phyloP scores from a whole-genome alignment of 2,888 invertebrate genomes.

The Drosophila multiciliata region DNA sequence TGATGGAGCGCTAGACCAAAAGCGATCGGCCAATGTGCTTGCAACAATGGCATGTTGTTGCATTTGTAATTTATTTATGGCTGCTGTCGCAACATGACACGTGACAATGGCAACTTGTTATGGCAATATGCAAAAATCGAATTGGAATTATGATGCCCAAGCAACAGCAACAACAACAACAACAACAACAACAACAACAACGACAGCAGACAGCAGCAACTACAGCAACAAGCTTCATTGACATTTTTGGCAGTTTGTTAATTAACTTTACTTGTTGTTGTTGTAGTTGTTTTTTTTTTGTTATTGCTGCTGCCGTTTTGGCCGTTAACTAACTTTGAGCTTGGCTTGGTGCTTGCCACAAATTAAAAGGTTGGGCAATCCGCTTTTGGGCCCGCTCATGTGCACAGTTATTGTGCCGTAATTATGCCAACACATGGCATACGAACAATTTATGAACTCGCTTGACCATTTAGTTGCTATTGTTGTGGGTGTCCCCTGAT shows the following conservation, averaged over 20 bases:
- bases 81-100: conserved; percentile 77
- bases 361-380: conserved; percentile 81
- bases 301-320: conserved; percentile 37
- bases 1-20: conserved; percentile 29
- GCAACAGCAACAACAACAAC: conserved; percentile 39
- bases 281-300: conserved; percentile 26
- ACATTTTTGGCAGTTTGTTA: conserved; percentile 84
- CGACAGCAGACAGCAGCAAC: conserved; percentile 30
- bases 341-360: conserved; percentile 54
- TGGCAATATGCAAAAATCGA: conserved; percentile 80
- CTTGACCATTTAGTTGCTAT: conserved; percentile 64
- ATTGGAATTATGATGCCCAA: conserved; percentile 78
- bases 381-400: conserved; percentile 75
- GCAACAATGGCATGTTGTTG: conserved; percentile 70
- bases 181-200: conserved; percentile 29
- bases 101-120: conserved; percentile 80
- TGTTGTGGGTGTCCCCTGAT: conserved; percentile 74
- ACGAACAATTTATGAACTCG: conserved; percentile 70
- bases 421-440: conserved; percentile 78
- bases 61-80: conserved; percentile 79
- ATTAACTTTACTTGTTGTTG: conserved; percentile 81
- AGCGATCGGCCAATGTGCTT: conserved; percentile 64
- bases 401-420: conserved; percentile 63
- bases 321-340: conserved; percentile 66
- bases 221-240: conserved; percentile 60